A percentile compares a stretch with the other conserved stretches of the same genome.
Conservation (phyloP, 35 echinoderm and acorn worm genomes). For the Chiridota heheva region DNA sequence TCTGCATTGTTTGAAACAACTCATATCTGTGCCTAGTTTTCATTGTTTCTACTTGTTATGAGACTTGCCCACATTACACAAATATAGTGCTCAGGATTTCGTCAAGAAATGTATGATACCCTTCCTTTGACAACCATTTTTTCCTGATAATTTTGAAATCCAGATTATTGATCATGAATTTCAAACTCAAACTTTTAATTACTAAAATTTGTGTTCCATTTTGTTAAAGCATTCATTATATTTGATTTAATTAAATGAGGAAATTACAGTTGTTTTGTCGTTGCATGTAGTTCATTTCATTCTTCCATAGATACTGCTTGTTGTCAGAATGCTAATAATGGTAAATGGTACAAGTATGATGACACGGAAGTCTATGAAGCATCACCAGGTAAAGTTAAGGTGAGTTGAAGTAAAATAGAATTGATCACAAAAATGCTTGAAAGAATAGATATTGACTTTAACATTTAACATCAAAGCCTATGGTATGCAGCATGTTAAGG, state of each 20-base stretch:
- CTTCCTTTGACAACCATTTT: no score
- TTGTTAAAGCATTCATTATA: neutral
- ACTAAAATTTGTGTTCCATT: neutral
- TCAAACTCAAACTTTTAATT: neutral
- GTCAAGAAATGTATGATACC: no score
- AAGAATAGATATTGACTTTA: neutral
- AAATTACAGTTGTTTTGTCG: neutral
- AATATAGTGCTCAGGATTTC: no score
- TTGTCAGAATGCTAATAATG: conserved; percentile 69
- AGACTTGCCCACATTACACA: no score
- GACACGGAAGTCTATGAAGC: conserved; percentile 92
- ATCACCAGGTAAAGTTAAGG: conserved; percentile 66
- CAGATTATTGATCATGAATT: no score
- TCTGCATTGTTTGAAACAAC: no score
- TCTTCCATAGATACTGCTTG: conserved; percentile 75
- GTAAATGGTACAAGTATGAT: conserved; percentile 94
- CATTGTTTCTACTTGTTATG: no score
- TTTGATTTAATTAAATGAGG: neutral
- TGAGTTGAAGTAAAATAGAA: conserved; percentile 14
- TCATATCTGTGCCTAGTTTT: no score
- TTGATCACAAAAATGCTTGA: neutral
- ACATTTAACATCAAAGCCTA: neutral
- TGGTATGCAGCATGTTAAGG: neutral
- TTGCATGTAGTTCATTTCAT: neutral
- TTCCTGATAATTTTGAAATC: no score